phyloP scores from a whole-genome alignment of 2,888 invertebrate species.

The Drosophila pegasa region DNA sequence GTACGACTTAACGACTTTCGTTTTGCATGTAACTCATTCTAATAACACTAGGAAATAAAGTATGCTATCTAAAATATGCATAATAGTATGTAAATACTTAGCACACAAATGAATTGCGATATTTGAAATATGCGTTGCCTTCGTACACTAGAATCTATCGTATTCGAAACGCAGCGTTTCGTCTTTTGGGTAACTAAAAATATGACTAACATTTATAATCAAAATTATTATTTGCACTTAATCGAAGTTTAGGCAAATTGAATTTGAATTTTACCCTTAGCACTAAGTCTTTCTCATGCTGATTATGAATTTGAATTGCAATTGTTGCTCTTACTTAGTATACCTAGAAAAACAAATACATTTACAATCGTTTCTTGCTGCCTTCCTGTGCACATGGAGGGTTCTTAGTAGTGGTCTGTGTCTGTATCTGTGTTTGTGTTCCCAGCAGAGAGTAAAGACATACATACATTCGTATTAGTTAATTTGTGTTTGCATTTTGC shows the following conservation, averaged over 20 bases:
- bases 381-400: conserved; percentile 60
- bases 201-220: conserved; percentile 70
- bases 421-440: conserved; percentile 7
- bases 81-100: conserved; percentile 27
- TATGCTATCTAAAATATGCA: conserved; percentile 51
- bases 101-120: conserved; percentile 42
- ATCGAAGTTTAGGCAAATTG: conserved; percentile 22
- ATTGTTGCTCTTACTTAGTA: conserved; percentile 58
- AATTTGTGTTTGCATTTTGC: conserved; percentile 24
- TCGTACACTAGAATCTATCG: conserved; percentile 25
- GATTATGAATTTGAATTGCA: conserved; percentile 59
- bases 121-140: conserved; percentile 28
- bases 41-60: conserved; percentile 48
- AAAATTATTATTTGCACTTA: conserved; percentile 56
- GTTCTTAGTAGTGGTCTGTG: conserved; percentile 43
- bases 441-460: conserved; percentile 34
- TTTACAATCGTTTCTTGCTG: conserved; percentile 41
- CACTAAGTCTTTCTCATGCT: conserved; percentile 72
- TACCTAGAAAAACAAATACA: conserved; percentile 57
- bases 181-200: conserved; percentile 58
- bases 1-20: conserved; percentile 55
- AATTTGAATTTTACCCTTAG: conserved; percentile 35
- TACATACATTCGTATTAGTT: conserved; percentile 11
- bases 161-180: conserved; percentile 54
- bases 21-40: conserved; percentile 51